Base-by-base conservation (phyloP, 2,113 vertebrate species). In the Cinclus mexicanus region DNA sequence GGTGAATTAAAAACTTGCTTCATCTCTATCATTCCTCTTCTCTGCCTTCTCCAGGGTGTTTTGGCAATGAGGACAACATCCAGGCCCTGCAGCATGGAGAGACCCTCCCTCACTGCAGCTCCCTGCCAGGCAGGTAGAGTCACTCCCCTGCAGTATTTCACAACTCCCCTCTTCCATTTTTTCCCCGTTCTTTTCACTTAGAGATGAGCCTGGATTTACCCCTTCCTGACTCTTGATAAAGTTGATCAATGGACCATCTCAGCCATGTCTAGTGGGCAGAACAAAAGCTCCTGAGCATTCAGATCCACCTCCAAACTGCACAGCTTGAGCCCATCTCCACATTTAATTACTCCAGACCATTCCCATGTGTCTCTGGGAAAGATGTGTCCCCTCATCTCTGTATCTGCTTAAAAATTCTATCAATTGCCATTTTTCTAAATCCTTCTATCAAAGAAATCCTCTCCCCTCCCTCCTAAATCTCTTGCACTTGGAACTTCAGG, bases 261-360 rank as follows among this genome's bases (percentile, higher is more conserved):
- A 64, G 37, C 88, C 35, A 6, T 8, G 31, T 2, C 1, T 3
- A 37, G 55, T 1, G 14, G 63, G 60, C 69, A 90, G 92, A 92
- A 83, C 71, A 74, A 94, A 78, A 93, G 52, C 74, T 71, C 77
- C 47, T 42, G 44, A 90, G 37, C 0, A 0, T 76, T 93, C 60
- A 81, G 49, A 83, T 94, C 79, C 72, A 55, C 35, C 81, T 91
- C 75, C 69, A 65, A 71, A 44, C 64, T 70, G 60, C 83, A 87
- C 95, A 96, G 90, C 94, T 95, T 94, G 95, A 93, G 87, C 81
- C 64, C 90, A 96, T 97, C 94, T 87, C 93, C 65, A 56, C 31
- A 3, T 92, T 92, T 95, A 87, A 89, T 97, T 95, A 64, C 21
- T 46, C 46, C 72, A 89, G 90, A 87, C 89, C 70, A 47, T 87